These are phyloP conservation scores for Xylota segnis DNA, from an alignment of 2,888 invertebrate genomes.

Conservation along the genomic window DNA sequence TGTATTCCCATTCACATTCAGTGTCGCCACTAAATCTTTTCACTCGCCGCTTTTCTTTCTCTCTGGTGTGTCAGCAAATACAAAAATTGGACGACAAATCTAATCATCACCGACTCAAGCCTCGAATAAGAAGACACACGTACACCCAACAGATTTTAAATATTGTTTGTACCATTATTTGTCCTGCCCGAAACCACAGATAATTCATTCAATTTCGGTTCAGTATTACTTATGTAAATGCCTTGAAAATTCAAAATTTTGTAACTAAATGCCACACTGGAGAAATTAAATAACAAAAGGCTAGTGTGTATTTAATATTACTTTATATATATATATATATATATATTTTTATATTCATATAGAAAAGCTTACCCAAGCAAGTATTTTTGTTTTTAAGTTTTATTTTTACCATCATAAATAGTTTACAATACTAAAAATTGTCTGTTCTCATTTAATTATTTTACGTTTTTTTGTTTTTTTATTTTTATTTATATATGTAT, in stretches of 20 bases:
- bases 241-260: background rate
- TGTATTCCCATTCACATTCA: too few relatives aligned
- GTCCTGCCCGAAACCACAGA: too few relatives aligned
- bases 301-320: constrained; percentile 58
- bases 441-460: constrained; percentile 66
- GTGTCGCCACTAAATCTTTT: too few relatives aligned
- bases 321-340: constrained; percentile 33
- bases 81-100: too few relatives aligned
- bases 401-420: constrained; percentile 75
- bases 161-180: too few relatives aligned
- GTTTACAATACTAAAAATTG: constrained; percentile 76
- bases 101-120: too few relatives aligned
- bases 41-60: too few relatives aligned
- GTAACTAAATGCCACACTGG: constrained; percentile 38
- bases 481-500: constrained; percentile 61
- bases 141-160: too few relatives aligned
- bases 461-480: constrained; percentile 54
- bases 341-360: constrained; percentile 48
- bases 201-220: too few relatives aligned
- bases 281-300: constrained; percentile 41
- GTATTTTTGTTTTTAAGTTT: constrained; percentile 57
- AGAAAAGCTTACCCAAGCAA: constrained; percentile 75
- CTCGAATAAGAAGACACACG: too few relatives aligned
- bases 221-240: too few relatives aligned
- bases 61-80: too few relatives aligned